Base-by-base conservation (phyloP, 2,888 invertebrate genomes). In the Brachypterus glaber region DNA sequence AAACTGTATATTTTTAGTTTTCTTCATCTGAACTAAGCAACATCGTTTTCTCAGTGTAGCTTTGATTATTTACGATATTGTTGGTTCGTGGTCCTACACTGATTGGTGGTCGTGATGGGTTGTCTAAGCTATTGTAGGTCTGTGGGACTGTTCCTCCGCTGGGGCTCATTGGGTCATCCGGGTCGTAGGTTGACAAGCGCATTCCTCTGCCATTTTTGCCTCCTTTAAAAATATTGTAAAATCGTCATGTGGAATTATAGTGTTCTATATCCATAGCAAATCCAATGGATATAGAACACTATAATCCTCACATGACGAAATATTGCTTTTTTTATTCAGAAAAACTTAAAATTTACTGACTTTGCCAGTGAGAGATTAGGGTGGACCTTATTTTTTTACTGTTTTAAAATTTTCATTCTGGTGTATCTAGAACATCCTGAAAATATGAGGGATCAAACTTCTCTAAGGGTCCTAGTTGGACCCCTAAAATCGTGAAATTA, bases 41-140 rank as follows among this genome's bases (percentile, higher is more conserved):
- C 72, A 92, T 91, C 25, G 93, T 91, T 71, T 93, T 93, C 74
- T 95, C 95, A 67, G 88, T 92, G 71, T 91, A 91, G 67, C 85
- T 85, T 55, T 83, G 80, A 50, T 80, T 77, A 27, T 27, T 27
- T n/a, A n/a, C n/a, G 62, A 85, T 85, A 54, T 85, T 85, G 21
- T 86, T 78, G 38, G 85, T 83, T 29, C 82, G 76, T 55, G 82
- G 80, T 34, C 77, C 74, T 30, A 76, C 55, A 41, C 60, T 60
- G 41, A 63, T 63, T 27, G 55, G 51, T 17, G 59, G 51, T 46
- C 52, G 46, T 32, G 56, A 43, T 8, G 52, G 49, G 43, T 58
- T 57, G 41, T 59, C 59, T 41, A 61, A 45, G 36, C 60, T 61
- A 46, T 62, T 59, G 48, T 62, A 58, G 15, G 57, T 55, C 37